A percentile compares a stretch with the other conserved stretches of the same genome.
phyloP scores from a whole-genome alignment of 2,113 vertebrate species.

The Microcebus griseorufus region DNA sequence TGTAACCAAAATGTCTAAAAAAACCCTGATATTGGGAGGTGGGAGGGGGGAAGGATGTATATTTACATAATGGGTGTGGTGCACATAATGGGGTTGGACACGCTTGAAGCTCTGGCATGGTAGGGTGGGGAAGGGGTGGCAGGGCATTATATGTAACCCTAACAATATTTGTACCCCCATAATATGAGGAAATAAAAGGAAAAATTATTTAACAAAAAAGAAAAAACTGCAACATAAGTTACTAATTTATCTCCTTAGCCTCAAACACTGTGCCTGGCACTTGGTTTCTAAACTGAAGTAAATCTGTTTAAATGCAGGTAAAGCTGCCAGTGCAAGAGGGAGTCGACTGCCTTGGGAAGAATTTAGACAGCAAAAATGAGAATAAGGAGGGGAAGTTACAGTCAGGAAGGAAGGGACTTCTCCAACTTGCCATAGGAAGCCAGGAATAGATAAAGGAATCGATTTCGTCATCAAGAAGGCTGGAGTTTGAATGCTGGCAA shows the following conservation, averaged over 20 bases:
- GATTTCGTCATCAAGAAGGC: not conserved
- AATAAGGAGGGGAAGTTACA: not conserved
- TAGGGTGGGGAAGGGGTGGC: too few species aligned
- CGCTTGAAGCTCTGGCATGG: too few species aligned
- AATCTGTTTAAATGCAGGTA: not conserved
- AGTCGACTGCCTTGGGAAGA: not conserved
- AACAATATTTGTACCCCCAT: too few species aligned
- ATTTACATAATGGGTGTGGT: too few species aligned
- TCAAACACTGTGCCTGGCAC: not conserved
- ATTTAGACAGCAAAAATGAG: not conserved
- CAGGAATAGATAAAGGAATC: not conserved
- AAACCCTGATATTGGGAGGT: too few species aligned
- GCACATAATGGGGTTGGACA: too few species aligned
- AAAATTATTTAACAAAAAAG: too few species aligned
- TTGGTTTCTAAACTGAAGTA: not conserved
- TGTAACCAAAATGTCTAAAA: too few species aligned
- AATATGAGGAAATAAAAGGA: too few species aligned
- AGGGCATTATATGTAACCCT: too few species aligned
- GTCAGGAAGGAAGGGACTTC: not conserved
- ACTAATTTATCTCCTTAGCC: not conserved
- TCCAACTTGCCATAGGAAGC: not conserved
- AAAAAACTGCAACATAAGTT: not conserved
- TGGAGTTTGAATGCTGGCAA: not conserved
- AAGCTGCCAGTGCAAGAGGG: not conserved
- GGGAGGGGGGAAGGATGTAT: too few species aligned